These are phyloP conservation scores for Drosophila bocki DNA, from an alignment of 1,140 invertebrate species.

Conservation along the genomic window DNA sequence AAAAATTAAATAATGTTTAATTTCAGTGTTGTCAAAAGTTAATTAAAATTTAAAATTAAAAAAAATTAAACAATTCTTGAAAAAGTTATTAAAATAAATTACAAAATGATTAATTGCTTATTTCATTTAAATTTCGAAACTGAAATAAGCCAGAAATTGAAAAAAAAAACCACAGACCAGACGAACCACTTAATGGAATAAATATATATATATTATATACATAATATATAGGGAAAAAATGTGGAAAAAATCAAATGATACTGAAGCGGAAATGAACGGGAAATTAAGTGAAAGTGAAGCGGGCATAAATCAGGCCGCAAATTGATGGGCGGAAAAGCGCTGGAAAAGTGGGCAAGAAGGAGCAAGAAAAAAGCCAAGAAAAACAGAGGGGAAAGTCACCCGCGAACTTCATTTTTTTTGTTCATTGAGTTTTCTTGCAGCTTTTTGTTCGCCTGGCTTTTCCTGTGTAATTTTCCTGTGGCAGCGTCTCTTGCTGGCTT, in stretches of 20 bases:
- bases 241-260: constrained; percentile 6
- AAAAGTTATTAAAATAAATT: not conserved
- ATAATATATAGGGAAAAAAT: not conserved
- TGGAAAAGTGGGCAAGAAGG: not conserved
- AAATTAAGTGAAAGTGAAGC: constrained; percentile 45
- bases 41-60: not conserved
- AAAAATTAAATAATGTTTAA: not conserved
- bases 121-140: constrained; percentile 2
- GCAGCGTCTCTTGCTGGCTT: constrained; percentile 49
- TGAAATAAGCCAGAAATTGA: too few species aligned
- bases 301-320: constrained; percentile 42
- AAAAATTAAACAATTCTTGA: not conserved
- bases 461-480: constrained; percentile 14
- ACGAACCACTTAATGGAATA: not conserved
- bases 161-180: constrained; percentile 2
- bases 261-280: constrained; percentile 32
- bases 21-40: not conserved
- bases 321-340: constrained; percentile 9
- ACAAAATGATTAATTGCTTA: constrained; percentile 1
- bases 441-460: not conserved
- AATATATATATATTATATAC: not conserved
- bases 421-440: constrained; percentile 9
- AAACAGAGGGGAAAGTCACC: not conserved
- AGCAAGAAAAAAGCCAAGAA: not conserved
- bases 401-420: constrained; percentile 41